Evolutionary conservation across 2,797 vertebrate species (phyloP).

Genomic region (Takifugu rubripes): DNA sequence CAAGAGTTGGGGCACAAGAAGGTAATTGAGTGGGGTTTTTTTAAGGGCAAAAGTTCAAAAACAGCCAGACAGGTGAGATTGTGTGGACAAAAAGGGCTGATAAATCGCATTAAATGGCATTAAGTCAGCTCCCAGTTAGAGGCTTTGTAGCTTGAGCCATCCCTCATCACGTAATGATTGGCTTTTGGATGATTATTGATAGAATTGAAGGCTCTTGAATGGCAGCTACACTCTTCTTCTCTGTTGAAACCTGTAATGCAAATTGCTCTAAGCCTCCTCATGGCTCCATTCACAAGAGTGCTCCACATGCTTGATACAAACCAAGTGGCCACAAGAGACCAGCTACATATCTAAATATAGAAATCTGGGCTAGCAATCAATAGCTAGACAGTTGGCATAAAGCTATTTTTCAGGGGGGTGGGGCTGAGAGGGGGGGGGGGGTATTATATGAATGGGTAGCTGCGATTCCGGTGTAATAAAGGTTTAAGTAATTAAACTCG

Average conservation of each 20-base stretch:
- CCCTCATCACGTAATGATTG: no score
- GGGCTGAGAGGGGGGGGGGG: neutral
- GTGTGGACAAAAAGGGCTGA: neutral
- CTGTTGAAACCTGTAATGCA: constrained; percentile 11
- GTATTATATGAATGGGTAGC: constrained; percentile 28
- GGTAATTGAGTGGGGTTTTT: constrained; percentile 14
- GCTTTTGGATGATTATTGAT: neutral
- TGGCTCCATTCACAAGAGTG: constrained; percentile 54
- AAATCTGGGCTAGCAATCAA: constrained; percentile 60
- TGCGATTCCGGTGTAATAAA: constrained; percentile 33
- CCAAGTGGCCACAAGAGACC: constrained; percentile 42
- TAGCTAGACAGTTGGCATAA: constrained; percentile 47
- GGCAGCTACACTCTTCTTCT: constrained; percentile 10
- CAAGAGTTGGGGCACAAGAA: constrained; percentile 26
- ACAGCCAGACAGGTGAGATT: no score
- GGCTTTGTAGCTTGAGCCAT: no score
- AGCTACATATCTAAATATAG: constrained; percentile 56
- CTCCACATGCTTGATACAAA: constrained; percentile 41
- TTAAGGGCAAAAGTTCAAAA: neutral
- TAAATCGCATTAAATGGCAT: neutral
- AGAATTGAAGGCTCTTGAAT: neutral
- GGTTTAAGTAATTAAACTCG: constrained; percentile 17
- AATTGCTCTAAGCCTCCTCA: constrained; percentile 21
- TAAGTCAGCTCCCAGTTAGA: no score
- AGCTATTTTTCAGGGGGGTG: constrained; percentile 17